A percentile compares a stretch with the other conserved stretches of the same genome.
These are phyloP conservation scores for Melinaea marsaeus DNA, from an alignment of 2,888 invertebrate species.

Conservation along the genomic window DNA sequence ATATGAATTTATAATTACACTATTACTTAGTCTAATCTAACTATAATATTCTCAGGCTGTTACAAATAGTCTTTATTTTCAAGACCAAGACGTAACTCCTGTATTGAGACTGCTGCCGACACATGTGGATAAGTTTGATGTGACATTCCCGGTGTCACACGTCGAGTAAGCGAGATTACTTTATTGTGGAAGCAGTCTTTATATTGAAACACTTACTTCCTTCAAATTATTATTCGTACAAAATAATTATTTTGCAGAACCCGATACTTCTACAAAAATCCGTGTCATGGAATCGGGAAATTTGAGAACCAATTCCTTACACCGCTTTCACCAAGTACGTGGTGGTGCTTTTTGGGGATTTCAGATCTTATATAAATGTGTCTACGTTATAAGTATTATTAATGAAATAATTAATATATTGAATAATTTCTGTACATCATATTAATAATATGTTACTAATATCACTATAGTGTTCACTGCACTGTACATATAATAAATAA, in stretches of 20 bases:
- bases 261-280: constrained; percentile 57
- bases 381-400: no score
- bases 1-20: no score
- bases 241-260: constrained; percentile 52
- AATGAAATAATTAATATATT: no score
- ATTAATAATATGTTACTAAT: no score
- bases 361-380: no score
- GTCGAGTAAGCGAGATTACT: constrained; percentile 42
- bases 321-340: constrained; percentile 66
- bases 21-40: no score
- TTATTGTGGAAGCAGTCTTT: no score
- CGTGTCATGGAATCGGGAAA: constrained; percentile 55
- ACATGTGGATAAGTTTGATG: constrained; percentile 37
- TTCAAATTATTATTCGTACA: constrained; percentile 32
- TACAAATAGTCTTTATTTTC: constrained; percentile 43
- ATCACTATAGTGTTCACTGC: no score
- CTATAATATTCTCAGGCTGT: constrained; percentile 40
- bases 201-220: constrained; percentile 9
- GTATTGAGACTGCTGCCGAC: constrained; percentile 36
- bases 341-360: constrained; percentile 55
- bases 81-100: constrained; percentile 54
- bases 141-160: constrained; percentile 37
- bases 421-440: no score
- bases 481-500: no score
- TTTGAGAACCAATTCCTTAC: constrained; percentile 67